Conservation (phyloP, 2,113 vertebrate species). For the Hypanus sabinus region DNA sequence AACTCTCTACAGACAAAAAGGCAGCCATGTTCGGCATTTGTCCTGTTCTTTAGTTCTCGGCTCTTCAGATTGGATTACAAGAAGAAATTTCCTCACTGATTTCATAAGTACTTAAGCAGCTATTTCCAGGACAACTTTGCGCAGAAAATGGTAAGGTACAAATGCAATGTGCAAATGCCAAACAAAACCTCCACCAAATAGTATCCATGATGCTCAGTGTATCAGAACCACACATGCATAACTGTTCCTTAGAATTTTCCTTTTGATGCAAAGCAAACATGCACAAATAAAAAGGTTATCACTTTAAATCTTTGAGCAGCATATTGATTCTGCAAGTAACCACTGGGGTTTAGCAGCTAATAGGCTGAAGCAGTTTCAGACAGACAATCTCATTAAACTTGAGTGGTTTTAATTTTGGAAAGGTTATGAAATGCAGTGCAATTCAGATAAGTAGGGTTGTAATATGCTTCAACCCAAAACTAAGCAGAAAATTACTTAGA, state of each 20-base stretch:
- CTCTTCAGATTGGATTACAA: background rate
- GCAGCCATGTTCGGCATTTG: background rate
- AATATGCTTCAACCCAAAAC: background rate
- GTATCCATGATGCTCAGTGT: background rate
- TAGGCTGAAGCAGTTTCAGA: background rate
- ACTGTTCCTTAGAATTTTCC: background rate
- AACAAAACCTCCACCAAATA: no score
- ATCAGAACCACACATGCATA: background rate
- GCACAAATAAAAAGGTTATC: background rate
- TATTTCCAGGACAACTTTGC: background rate
- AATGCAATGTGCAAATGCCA: background rate
- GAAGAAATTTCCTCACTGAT: background rate
- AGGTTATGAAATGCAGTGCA: background rate
- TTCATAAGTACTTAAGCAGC: background rate
- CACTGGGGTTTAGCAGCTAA: background rate
- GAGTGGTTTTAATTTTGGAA: background rate
- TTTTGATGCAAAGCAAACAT: background rate
- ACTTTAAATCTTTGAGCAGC: background rate
- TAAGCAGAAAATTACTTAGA: background rate
- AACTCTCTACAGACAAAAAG: background rate
- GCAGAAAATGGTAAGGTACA: background rate
- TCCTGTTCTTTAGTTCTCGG: background rate
- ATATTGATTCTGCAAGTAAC: background rate
- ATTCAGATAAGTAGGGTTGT: background rate
- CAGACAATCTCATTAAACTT: no score